These are phyloP conservation scores for Nixonia krombeini DNA, from an alignment of 1,140 invertebrate genomes.

Conservation along the genomic window DNA sequence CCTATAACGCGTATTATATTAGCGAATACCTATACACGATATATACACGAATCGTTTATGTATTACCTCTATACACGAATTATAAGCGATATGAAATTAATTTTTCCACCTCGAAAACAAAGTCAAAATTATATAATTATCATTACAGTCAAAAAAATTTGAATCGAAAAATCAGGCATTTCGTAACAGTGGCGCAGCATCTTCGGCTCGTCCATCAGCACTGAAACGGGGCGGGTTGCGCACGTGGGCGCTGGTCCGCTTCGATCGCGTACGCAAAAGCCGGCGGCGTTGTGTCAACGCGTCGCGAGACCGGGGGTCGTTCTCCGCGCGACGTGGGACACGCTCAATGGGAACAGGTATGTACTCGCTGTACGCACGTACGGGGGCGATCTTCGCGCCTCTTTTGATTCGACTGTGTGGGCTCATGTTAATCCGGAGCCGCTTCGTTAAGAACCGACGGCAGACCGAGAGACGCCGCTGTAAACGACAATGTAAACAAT, in stretches of 20 bases:
- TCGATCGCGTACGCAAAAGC: constrained; percentile 37
- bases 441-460: constrained; percentile 17
- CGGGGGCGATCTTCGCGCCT: no score
- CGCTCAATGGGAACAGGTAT: constrained; percentile 43
- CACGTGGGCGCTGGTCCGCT: constrained; percentile 50
- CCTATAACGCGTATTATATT: no score
- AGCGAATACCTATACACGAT: no score
- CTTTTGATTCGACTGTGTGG: constrained; percentile 32
- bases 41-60: no score
- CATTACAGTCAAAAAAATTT: no score
- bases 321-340: constrained; percentile 35
- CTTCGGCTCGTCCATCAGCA: constrained; percentile 26
- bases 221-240: constrained; percentile 20
- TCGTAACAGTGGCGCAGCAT: no score
- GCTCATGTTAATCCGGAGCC: constrained; percentile 15
- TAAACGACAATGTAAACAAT: no score
- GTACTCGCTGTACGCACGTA: constrained; percentile 12
- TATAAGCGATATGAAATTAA: no score
- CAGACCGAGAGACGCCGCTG: constrained; percentile 9
- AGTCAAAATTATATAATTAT: no score
- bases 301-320: no score
- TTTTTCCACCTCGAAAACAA: no score
- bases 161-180: background rate
- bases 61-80: no score
- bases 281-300: constrained; percentile 10